These are phyloP conservation scores for Saimiri boliviensis DNA, from an alignment of 2,113 vertebrate genomes.

Conservation along the genomic window DNA sequence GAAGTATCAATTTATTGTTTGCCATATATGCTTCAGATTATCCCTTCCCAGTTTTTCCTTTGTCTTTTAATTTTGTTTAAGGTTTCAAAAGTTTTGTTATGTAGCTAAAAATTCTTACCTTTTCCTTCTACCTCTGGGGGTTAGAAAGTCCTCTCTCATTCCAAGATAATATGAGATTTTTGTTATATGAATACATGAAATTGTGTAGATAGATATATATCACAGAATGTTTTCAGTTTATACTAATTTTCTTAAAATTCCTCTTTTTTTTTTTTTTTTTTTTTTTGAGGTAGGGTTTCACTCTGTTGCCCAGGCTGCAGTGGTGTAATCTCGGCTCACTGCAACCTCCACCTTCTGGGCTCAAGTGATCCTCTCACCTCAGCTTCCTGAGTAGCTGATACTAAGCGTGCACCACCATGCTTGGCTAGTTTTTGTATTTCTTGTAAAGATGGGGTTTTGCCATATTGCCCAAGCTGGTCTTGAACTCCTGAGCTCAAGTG, in stretches of 20 bases:
- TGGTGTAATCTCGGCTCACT: not conserved
- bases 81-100: not conserved
- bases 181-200: not conserved
- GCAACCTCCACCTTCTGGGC: not conserved
- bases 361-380: not conserved
- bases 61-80: slow-evolving; percentile 23
- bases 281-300: not conserved
- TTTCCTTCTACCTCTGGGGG: not conserved
- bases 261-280: not conserved
- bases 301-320: not conserved
- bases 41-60: not conserved
- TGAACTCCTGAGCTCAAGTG: not conserved
- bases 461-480: not conserved
- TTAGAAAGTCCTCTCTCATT: not conserved
- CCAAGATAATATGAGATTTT: not conserved
- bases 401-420: not conserved
- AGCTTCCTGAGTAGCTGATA: not conserved
- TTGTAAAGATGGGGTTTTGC: not conserved
- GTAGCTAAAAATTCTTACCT: slow-evolving; percentile 16
- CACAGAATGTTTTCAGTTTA: slow-evolving; percentile 5
- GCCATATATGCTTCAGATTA: not conserved
- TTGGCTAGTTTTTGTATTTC: too few species aligned
- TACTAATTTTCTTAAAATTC: not conserved
- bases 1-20: not conserved
- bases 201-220: not conserved